Conservation (phyloP, 2,888 invertebrate species). For the Bibio marci region DNA sequence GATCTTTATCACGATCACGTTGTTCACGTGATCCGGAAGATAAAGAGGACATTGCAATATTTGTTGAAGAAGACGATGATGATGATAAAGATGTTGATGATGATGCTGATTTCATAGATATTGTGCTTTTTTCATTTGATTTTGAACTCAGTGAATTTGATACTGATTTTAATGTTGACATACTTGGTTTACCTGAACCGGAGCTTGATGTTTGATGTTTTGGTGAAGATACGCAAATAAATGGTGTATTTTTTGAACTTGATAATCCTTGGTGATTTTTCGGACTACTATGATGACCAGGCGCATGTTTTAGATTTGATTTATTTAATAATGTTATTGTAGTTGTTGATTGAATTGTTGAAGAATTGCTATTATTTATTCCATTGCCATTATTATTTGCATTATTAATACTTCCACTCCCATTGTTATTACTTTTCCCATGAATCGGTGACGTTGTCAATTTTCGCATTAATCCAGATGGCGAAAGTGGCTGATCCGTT, state of each 20-base stretch:
- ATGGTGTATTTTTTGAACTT: constrained; percentile 52
- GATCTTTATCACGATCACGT: constrained; percentile 4
- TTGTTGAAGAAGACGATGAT: constrained; percentile 7
- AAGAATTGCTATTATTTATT: neutral
- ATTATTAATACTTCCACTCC: constrained; percentile 19
- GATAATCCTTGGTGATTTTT: constrained; percentile 59
- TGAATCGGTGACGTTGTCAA: constrained; percentile 48
- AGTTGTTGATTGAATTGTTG: too few relatives aligned
- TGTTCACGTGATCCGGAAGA: constrained; percentile 2
- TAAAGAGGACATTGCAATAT: constrained; percentile 3
- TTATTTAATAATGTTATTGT: constrained; percentile 13
- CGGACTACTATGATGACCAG: constrained; percentile 53
- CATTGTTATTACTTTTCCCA: constrained; percentile 25
- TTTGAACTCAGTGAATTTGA: constrained; percentile 48
- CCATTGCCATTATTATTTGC: constrained; percentile 32
- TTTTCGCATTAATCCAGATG: constrained; percentile 46
- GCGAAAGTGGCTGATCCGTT: constrained; percentile 37
- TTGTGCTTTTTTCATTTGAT: constrained; percentile 13
- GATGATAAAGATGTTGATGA: constrained; percentile 11
- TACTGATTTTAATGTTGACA: constrained; percentile 73
- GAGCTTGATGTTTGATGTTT: constrained; percentile 53
- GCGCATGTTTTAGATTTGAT: constrained; percentile 58
- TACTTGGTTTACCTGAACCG: constrained; percentile 70
- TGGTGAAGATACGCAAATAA: constrained; percentile 59
- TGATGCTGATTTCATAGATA: constrained; percentile 26